Evolutionary conservation across 2,113 vertebrate genomes (phyloP), one percentile per base, ranked within the genome.

Genomic region (Melanocharis versteri): DNA sequence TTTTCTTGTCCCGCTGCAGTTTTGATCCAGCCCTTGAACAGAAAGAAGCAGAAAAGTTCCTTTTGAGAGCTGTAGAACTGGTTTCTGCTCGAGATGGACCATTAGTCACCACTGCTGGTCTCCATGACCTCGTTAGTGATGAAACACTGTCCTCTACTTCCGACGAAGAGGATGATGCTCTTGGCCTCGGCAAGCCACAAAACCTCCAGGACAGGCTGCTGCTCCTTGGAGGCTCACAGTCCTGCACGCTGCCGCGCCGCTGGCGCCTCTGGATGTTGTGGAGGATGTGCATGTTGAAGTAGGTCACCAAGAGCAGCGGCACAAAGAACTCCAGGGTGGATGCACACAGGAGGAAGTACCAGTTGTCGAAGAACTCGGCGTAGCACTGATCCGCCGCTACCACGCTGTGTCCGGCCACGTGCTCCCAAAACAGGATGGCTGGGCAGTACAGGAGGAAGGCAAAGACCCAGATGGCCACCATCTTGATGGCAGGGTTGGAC

Each of bases 391-490:
- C 72, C 0, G 6, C 90, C 0, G 15, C 20, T 4, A 94, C 45
- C 6, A 80, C 17, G 1, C 88, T 75, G 13, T 68, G n/a, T 56
- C 91, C 89, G 0, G 15, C 11, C 45, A 98, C 48, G 0, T 51
- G 23, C 91, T 98, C 98, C 98, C 98, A 98, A 82, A 98, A 96
- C 85, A 99, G 97, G 85, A 99, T 98, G 37, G 99, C 97, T 0
- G 99, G 99, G 66, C 98, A 98, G 27, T 99, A 99, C 57, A 99
- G 98, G 50, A 99, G 98, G 84, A 99, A 99, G 30, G 99, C 98
- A 37, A 98, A 64, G 62, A 98, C 95, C 99, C 99, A 99, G 45
- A 99, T 97, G 0, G 97, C 97, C 79, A 98, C 92, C 98, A 99
- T 99, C 97, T 97, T 98, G 40, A 97, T 13, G 50, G 98, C 94